Evolutionary conservation across 2,797 vertebrate species (phyloP), one percentile per base, ranked within the genome.

Genomic region (Falco novaeseelandiae): DNA sequence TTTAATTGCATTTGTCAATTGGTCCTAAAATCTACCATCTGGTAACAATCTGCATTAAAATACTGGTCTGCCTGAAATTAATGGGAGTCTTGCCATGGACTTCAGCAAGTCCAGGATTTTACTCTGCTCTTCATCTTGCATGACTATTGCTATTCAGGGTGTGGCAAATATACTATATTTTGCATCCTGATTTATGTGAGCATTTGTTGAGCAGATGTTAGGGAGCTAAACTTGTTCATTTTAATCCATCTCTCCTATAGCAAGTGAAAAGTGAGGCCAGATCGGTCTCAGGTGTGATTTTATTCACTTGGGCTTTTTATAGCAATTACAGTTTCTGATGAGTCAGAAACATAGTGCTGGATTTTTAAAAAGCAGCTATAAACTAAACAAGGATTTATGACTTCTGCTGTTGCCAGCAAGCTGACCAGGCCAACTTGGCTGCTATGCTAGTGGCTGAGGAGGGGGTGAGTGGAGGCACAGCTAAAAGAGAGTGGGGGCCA

Each of bases 121-220:
- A 52, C 65, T 82, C 65, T 4, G 3, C 32, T 89, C 90, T 90
- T 92, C 72, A 22, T 91, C 89, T 89, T 89, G 88, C 78, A 36
- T 87, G 82, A 92, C 83, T 90, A 2, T 74, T 96, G 86, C 81
- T 93, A 51, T 85, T 85, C 78, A 72, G 94, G 97, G 90, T 87
- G 94, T 89, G 93, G 82, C 92, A 89, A 87, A 93, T 87, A 74
- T 8, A 26, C 81, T 92, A 57, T 92, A 77, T 90, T 93, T 90
- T 93, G 71, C 79, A 54, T 90, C 55, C 59, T 92, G 91, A 94
- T 95, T 88, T 93, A 92, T 97, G 90, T 40, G 79, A 89, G 76
- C 93, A 89, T 97, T 93, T 97, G 94, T 79, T 49, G 52, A 83
- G 58, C 93, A 96, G 95, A 96, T 93, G 93, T 93, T 83, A 55